These are phyloP conservation scores for Ornithoptera alexandrae DNA, from an alignment of 2,888 invertebrate species.

Conservation along the genomic window DNA sequence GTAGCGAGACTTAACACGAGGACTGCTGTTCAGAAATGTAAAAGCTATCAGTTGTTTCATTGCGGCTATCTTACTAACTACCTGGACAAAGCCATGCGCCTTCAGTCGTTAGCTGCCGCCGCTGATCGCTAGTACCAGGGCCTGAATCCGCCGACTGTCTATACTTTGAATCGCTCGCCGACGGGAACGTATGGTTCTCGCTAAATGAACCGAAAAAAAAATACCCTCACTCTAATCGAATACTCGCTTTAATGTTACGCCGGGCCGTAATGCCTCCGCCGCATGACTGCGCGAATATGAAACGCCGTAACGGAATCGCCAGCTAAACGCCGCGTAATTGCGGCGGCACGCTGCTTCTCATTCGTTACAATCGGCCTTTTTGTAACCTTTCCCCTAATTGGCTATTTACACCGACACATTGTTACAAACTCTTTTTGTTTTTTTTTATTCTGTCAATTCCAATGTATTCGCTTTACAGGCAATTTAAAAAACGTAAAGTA, in stretches of 20 bases:
- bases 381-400: constrained; percentile 7
- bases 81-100: no score
- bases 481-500: no score
- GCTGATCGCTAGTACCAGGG: no score
- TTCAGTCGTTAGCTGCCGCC: no score
- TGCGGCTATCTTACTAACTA: no score
- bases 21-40: no score
- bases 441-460: no score
- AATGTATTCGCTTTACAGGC: no score
- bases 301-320: constrained; percentile 54
- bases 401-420: constrained; percentile 1
- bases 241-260: constrained; percentile 60
- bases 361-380: constrained; percentile 39
- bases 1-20: no score
- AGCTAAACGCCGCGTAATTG: constrained; percentile 62
- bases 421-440: neutral
- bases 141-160: constrained; percentile 9
- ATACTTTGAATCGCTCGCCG: constrained; percentile 29
- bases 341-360: constrained; percentile 35
- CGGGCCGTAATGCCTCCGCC: constrained; percentile 42
- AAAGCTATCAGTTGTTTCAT: no score
- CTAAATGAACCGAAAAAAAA: constrained; percentile 70
- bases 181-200: constrained; percentile 54
- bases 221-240: constrained; percentile 55
- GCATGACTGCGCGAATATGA: constrained; percentile 68